These are phyloP conservation scores for Oreohelix idahoensis DNA, from an alignment of 1,140 invertebrate genomes.

Conservation along the genomic window DNA sequence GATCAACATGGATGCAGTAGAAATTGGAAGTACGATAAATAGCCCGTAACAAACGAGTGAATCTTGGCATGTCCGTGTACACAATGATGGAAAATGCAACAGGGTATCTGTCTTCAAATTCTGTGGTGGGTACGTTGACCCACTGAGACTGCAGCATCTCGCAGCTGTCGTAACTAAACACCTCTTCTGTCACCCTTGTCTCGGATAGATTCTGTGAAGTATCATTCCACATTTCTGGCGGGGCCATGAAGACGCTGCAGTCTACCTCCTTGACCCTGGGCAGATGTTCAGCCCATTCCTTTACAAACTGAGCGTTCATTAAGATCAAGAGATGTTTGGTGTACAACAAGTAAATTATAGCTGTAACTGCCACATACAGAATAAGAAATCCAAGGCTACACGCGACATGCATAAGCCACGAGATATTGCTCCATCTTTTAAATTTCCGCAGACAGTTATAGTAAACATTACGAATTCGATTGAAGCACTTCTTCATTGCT, in stretches of 20 bases:
- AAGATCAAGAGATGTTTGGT: no score
- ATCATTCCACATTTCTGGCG: not conserved
- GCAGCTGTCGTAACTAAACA: not conserved
- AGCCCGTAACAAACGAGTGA: slow-evolving; percentile 21
- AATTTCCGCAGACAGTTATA: no score
- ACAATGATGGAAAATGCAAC: slow-evolving; percentile 57
- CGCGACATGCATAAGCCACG: no score
- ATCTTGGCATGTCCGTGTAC: slow-evolving; percentile 38
- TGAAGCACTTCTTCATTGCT: no score
- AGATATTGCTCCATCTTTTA: no score
- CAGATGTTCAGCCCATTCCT: not conserved
- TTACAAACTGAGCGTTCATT: no score
- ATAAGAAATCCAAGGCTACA: no score
- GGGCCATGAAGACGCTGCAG: not conserved
- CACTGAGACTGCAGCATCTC: not conserved
- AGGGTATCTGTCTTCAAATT: slow-evolving; percentile 23
- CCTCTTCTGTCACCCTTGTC: not conserved
- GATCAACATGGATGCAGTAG: slow-evolving; percentile 52
- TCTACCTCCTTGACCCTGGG: not conserved
- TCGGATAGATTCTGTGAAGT: not conserved
- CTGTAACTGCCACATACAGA: no score
- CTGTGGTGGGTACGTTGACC: not conserved
- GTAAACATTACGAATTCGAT: no score
- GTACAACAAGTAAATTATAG: no score
- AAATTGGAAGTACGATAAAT: slow-evolving; percentile 38